These are phyloP conservation scores for Terrapene triunguis DNA, from an alignment of 2,113 vertebrate genomes.

Conservation along the genomic window DNA sequence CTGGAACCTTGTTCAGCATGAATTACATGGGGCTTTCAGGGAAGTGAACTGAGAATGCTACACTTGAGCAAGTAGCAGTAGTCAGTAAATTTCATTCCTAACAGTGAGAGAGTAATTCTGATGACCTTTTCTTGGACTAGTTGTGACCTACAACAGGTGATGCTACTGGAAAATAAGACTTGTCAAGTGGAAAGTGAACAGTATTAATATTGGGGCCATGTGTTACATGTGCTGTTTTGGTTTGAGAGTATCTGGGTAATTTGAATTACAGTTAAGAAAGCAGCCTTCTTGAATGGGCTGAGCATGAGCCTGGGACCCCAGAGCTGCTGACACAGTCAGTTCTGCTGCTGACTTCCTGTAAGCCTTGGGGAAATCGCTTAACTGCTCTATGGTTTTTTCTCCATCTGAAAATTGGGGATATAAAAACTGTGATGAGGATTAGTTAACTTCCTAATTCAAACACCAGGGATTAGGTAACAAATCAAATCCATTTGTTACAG, in stretches of 20 bases:
- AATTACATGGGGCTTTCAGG: not conserved
- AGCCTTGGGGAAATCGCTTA: not conserved
- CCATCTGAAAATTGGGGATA: not conserved
- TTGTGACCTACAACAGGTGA: slow-evolving; percentile 50
- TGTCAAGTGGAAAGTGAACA: slow-evolving; percentile 20
- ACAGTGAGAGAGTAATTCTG: not conserved
- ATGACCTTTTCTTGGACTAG: slow-evolving; percentile 16
- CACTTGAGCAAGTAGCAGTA: not conserved
- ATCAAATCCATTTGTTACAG: not conserved
- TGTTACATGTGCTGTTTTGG: not conserved
- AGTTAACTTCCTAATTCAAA: slow-evolving; percentile 12
- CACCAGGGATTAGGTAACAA: slow-evolving; percentile 2
- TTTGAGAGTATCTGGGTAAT: not conserved
- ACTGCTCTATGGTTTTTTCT: not conserved
- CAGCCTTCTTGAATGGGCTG: not conserved
- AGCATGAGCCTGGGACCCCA: not conserved
- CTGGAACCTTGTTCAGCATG: not conserved
- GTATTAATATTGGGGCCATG: not conserved
- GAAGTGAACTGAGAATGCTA: not conserved
- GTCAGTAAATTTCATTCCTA: not conserved
- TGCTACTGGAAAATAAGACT: slow-evolving; percentile 10
- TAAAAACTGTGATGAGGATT: not conserved
- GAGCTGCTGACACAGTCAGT: not conserved
- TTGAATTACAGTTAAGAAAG: not conserved
- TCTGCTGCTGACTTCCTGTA: not conserved